These are phyloP conservation scores for Otolemur garnettii DNA, from an alignment of 2,113 vertebrate genomes.

Conservation along the genomic window DNA sequence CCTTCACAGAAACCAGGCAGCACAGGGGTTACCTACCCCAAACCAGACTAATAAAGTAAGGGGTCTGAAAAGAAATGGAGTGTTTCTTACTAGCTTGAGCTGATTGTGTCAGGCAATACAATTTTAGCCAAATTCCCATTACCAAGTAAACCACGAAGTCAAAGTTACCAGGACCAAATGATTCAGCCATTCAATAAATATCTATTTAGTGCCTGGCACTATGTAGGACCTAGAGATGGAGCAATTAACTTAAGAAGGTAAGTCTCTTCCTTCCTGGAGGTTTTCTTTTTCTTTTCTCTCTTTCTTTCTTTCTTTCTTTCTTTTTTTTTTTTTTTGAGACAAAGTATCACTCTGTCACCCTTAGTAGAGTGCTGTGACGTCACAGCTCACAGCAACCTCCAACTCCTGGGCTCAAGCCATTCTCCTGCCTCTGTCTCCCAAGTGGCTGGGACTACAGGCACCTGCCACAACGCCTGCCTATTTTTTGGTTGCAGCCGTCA, in stretches of 20 bases:
- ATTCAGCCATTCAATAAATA: conserved; percentile 24
- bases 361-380: too few relatives aligned
- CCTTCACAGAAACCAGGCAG: conserved; percentile 34
- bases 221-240: not conserved
- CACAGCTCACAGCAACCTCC: too few relatives aligned
- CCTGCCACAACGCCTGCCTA: too few relatives aligned
- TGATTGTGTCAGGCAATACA: not conserved
- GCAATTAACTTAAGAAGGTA: conserved; percentile 41
- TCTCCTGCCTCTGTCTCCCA: too few relatives aligned
- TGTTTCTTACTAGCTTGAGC: conserved; percentile 14
- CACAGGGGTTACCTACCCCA: conserved; percentile 1
- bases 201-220: not conserved
- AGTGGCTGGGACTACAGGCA: too few relatives aligned
- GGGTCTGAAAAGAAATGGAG: conserved; percentile 17
- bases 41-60: conserved; percentile 22
- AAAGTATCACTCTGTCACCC: too few relatives aligned
- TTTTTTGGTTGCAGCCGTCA: too few relatives aligned
- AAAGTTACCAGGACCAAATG: conserved; percentile 41
- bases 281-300: not conserved
- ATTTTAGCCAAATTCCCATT: conserved; percentile 26
- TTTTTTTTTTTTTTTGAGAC: too few relatives aligned
- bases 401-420: too few relatives aligned
- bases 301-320: too few relatives aligned
- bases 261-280: not conserved
- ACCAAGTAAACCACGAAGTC: conserved; percentile 20